Evolutionary conservation across 2,113 vertebrate genomes (phyloP), one percentile per base, ranked within the genome.

Genomic region (Prolemur simus): DNA sequence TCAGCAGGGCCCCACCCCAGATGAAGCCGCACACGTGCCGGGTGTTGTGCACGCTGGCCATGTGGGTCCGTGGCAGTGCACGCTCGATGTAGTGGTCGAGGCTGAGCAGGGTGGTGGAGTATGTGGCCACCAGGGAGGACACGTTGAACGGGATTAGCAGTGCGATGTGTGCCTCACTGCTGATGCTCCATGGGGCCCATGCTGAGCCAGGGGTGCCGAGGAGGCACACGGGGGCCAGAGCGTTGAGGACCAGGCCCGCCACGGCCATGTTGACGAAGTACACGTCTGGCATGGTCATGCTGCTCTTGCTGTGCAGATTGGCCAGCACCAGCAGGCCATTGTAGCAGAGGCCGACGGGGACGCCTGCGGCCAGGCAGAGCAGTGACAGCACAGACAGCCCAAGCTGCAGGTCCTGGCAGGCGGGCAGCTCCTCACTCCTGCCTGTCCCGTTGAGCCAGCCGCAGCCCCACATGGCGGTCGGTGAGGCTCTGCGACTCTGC

Each of bases 241-340:
- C 95, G 8, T 99, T 99, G 94, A 99, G 99, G 96, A 99, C 99
- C 15, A 99, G 99, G 18, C 99, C 99, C 0, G 99, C 99, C 0
- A 99, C 99, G 8, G 99, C 99, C 64, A 99, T 99, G 98, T 99
- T 99, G 96, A 99, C 99, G 0, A 99, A 99, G 97, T 99, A 99
- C 87, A 99, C 99, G 0, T 99, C 99, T 0, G 99, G 99, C 99
- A 99, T 99, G 54, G 99, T 99, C 99, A 99, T 99, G 56, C 99
- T 99, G 42, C 99, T 98, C 97, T 99, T 99, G 98, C 99, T 99
- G 88, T 99, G 99, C 89, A 99, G 99, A 98, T 99, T 99, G 83
- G 99, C 99, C 63, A 99, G 98, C 39, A 99, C 99, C 98, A 99
- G 98, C 98, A 99, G 98, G 63, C 98, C 98, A 0, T 99, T 99